Evolutionary conservation across 2,888 invertebrate genomes (phyloP), one percentile per base, ranked within the genome.

Genomic region (Drosophila neotestacea): DNA sequence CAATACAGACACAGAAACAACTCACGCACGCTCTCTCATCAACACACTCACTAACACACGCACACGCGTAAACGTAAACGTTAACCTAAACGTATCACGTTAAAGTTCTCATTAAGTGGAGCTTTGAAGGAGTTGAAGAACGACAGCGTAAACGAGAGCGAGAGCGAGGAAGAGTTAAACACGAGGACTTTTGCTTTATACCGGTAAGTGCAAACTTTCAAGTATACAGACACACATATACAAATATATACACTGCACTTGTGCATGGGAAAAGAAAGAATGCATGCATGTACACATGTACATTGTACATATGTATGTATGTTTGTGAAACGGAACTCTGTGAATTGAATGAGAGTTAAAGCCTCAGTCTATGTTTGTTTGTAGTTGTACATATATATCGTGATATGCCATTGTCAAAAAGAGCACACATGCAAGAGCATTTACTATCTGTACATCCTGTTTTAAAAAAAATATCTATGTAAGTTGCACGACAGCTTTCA

Each of bases 181-280:
- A 55, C 73, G 44, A 81, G 78, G 68, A 80, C 66, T 71, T 68
- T 66, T 74, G 38, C 62, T 74, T 64, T 59, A 66, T 44, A 74
- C 59, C 74, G 74, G 78, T 79, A 81, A 81, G 79, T 78, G 54
- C 27, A 22, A 28, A 34, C 11, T 27, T 36, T 51, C n/a, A n/a
- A 38, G 34, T 27, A 27, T 36, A 36, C 28, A 51, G 36, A 36
- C 11, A 34, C 30, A 13, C 7, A 16, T 6, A 6, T 11, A 38
- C 9, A 38, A 13, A 36, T n/a, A 16, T 9, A 1, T 4, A 27
- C 9, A 28, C n/a, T 4, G 11, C 11, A 13, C 27, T n/a, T 52
- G 52, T 38, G 30, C 54, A 42, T 54, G 54, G 54, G 54, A 54
- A 54, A 52, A 28, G 7, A 22, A n/a, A 22, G 2, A 38, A 41